Base-by-base conservation (phyloP, 2,888 invertebrate species). In the Crepidodera aurea region DNA sequence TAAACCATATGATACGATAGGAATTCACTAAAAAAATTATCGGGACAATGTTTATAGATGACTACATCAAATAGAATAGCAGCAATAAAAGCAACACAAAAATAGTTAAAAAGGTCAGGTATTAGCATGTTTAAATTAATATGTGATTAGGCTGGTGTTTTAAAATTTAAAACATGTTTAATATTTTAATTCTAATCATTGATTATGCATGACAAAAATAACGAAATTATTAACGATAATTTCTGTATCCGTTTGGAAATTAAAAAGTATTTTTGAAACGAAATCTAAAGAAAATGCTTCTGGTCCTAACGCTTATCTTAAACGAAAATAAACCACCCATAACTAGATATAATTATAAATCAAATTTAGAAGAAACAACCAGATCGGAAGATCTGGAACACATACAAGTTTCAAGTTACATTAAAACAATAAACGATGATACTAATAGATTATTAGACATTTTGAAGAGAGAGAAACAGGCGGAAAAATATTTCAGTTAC, bases 201-300 rank as follows among this genome's bases (percentile, higher is more conserved):
- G 4, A 12, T 12, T 34, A 34, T n/a, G 6, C 3, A 4, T 22
- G 22, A 22, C 2, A 22, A 22, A 22, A 2, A 2, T 22, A 4
- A 22, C 6, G 22, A 22, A 22, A 22, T 22, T 4, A 6, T 6
- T 22, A 4, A 2, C 2, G 2, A 22, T 22, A 22, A 2, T 6
- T 4, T 2, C 6, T 2, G 56, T 68, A 15, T 67, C 69, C 2
- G 70, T 70, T n/a, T 53, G 50, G 8, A 63, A 67, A 25, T 40
- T 70, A 19, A 64, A 64, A 7, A 62, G 29, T 22, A 13, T 70
- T 10, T 70, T 70, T 60, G 70, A 70, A 48, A 48, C 39, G 4
- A 69, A 56, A 22, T 59, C 48, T 0, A 54, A 62, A 54, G 66
- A 67, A 54, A 37, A 22, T 8, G n/a, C 34, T 8, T 13, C 18